Evolutionary conservation across 92 coral and sea anemone species (phyloP), one percentile per base, ranked within the genome.

Genomic region (Epizoanthus stellaris): DNA sequence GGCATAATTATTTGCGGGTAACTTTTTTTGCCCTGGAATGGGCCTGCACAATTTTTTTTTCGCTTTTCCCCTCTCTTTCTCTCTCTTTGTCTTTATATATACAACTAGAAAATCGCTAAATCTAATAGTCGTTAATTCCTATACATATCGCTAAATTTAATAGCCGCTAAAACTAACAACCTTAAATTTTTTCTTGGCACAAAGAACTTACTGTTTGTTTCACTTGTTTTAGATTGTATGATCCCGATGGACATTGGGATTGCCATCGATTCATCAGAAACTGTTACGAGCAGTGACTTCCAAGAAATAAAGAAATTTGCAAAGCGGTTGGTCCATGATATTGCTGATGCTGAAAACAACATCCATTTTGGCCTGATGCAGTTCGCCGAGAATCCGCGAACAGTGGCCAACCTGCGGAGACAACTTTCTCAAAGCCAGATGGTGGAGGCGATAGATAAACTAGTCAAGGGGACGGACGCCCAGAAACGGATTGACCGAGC

Each of bases 231-330:
- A 93, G 97, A 84, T 58, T 91, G 94, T 38, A 84, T 89, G 65
- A 91, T 89, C 14, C 94, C 97, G 3, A 87, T 91, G 97, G 97
- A 93, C 76, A 84, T 93, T 5, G 97, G 88, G 60, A 86, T 93
- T 60, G 97, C 91, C 19, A 65, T 93, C 12, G 93, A 93, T 60
- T 67, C 90, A 4, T 87, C 97, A 21, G 83, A 77, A 15, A 64
- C 76, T 62, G 57, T 85, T 53, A 82, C 82, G 57, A 86, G 81
- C 67, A 81, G 75, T 17, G 97, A 91, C 19, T 81, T 91, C 85
- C 69, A 73, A 34, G 82, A 84, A 34, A 73, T 87, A 43, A 91
- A 93, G 73, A 81, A 73, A 14, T 93, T 93, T 82, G 80, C 90
- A 23, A 89, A 86, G 16, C 82, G 61, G 17, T 76, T 93, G n/a